Evolutionary conservation across 2,888 invertebrate species (phyloP).

Genomic region (Pterostichus madidus): DNA sequence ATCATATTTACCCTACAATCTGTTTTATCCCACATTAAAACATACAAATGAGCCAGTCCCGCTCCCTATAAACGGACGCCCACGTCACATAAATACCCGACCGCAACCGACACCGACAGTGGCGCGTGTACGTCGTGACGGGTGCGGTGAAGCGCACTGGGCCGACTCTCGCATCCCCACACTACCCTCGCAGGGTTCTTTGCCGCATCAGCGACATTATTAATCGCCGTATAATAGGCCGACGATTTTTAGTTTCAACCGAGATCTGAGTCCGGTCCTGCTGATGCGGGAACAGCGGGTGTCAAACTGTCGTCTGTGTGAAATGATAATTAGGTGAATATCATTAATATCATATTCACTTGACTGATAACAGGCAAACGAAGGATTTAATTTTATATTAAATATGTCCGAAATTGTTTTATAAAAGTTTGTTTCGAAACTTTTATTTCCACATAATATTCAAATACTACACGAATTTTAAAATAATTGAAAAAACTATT

Average conservation of each 20-base stretch:
- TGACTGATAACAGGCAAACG: too few species aligned
- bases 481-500: too few species aligned
- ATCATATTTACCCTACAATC: constrained; percentile 1
- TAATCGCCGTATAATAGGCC: constrained; percentile 8
- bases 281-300: background rate
- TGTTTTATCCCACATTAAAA: background rate
- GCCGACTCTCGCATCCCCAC: background rate
- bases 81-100: constrained; percentile 33
- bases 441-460: too few species aligned
- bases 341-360: too few species aligned
- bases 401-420: too few species aligned
- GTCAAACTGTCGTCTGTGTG: background rate
- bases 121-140: constrained; percentile 25
- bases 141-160: constrained; percentile 38
- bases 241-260: background rate
- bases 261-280: background rate
- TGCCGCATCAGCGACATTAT: constrained; percentile 15
- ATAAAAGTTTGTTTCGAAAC: too few species aligned
- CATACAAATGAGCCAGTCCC: background rate
- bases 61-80: constrained; percentile 14
- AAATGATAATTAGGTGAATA: too few species aligned
- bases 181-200: background rate
- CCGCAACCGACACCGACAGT: constrained; percentile 6
- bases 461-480: too few species aligned
- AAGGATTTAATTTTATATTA: too few species aligned